These are phyloP conservation scores for Graptemys geographica DNA, from an alignment of 2,797 vertebrate genomes.

Conservation along the genomic window DNA sequence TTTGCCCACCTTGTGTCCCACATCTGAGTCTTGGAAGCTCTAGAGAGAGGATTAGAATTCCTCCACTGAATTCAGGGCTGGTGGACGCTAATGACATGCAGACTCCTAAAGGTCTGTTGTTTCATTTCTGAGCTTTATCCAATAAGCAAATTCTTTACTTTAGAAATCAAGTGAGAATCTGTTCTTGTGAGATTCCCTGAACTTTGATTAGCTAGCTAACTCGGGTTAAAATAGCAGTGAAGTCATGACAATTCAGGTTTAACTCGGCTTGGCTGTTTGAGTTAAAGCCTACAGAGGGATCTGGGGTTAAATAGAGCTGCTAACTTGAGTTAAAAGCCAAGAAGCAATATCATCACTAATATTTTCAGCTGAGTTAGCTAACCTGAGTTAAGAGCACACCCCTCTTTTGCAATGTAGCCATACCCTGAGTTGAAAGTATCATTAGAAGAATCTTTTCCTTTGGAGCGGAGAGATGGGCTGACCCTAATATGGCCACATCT, in stretches of 20 bases:
- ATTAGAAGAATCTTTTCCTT: neutral
- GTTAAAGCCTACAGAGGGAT: neutral
- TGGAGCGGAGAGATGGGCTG: neutral
- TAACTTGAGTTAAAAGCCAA: neutral
- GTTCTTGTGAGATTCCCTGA: neutral
- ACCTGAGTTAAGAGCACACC: neutral
- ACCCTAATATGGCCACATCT: neutral
- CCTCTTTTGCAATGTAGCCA: neutral
- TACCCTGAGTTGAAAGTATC: neutral
- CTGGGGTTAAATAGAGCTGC: neutral
- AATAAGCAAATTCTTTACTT: neutral
- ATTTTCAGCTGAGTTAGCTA: neutral
- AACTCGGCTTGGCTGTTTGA: neutral
- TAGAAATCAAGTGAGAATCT: neutral
- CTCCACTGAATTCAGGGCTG: neutral
- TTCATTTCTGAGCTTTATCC: neutral
- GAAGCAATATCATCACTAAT: neutral
- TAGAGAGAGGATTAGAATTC: neutral
- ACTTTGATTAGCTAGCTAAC: neutral
- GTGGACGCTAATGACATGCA: neutral
- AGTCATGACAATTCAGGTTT: neutral
- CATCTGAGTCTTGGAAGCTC: neutral
- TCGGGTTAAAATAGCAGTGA: neutral
- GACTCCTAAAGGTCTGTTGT: neutral
- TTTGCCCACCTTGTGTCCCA: neutral